These are phyloP conservation scores for Brachyhypopomus gauderio DNA, from an alignment of 2,113 vertebrate genomes.

Conservation along the genomic window DNA sequence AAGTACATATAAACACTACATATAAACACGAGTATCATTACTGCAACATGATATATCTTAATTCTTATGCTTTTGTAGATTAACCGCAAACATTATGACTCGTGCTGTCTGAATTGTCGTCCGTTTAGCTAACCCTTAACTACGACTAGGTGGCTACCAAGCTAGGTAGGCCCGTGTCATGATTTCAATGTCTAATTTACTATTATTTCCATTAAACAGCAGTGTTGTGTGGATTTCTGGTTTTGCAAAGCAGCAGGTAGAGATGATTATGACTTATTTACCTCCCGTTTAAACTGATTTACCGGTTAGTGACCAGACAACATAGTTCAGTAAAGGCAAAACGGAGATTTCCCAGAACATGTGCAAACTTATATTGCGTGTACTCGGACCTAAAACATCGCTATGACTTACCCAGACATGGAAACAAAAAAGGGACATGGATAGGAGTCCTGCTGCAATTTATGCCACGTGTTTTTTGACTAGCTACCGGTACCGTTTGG, in stretches of 20 bases:
- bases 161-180: no score
- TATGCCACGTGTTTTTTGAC: not conserved
- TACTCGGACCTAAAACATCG: not conserved
- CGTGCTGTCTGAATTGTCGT: no score
- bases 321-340: not conserved
- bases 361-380: not conserved
- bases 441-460: no score
- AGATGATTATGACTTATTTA: not conserved
- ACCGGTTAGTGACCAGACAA: not conserved
- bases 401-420: constrained; percentile 10
- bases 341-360: not conserved
- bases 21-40: no score
- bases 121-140: no score
- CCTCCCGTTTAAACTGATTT: not conserved
- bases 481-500: not conserved
- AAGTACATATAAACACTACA: no score
- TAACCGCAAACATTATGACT: no score
- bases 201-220: not conserved
- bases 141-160: no score
- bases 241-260: not conserved
- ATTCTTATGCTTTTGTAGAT: no score
- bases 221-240: not conserved
- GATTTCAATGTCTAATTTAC: not conserved
- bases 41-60: no score
- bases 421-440: not conserved